Evolutionary conservation across 2,888 invertebrate genomes (phyloP).

Genomic region (Resseliella maxima): DNA sequence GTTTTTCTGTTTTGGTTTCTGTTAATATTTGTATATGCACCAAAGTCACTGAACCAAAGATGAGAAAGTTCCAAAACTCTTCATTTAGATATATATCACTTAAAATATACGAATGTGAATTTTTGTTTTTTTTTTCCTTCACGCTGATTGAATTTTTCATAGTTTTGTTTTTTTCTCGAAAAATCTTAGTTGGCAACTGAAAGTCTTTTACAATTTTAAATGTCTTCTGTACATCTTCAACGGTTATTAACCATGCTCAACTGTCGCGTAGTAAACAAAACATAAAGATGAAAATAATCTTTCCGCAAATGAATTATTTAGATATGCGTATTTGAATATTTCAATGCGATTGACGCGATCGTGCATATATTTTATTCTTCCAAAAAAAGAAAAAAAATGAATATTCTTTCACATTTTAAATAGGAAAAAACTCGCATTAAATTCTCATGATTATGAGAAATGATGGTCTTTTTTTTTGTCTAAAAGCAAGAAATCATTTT

Average conservation of each 20-base stretch:
- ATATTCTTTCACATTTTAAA: too few species aligned
- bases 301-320: background rate
- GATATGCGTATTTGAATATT: too few species aligned
- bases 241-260: background rate
- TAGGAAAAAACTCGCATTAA: too few species aligned
- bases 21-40: background rate
- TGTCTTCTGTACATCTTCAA: too few species aligned
- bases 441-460: background rate
- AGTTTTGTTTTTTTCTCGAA: background rate
- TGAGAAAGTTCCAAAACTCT: slow-evolving; percentile 10
- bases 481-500: background rate
- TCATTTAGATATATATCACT: background rate
- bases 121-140: background rate
- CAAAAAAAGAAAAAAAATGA: too few species aligned
- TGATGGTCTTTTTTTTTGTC: background rate
- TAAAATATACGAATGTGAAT: background rate
- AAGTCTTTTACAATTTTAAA: too few species aligned
- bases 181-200: too few species aligned
- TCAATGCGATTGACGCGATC: too few species aligned
- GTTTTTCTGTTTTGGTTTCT: background rate
- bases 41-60: background rate
- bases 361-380: too few species aligned
- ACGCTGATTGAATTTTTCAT: background rate
- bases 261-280: background rate
- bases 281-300: too few species aligned